phyloP scores from a whole-genome alignment of 2,888 invertebrate genomes.

The Agonopterix heracliana region DNA sequence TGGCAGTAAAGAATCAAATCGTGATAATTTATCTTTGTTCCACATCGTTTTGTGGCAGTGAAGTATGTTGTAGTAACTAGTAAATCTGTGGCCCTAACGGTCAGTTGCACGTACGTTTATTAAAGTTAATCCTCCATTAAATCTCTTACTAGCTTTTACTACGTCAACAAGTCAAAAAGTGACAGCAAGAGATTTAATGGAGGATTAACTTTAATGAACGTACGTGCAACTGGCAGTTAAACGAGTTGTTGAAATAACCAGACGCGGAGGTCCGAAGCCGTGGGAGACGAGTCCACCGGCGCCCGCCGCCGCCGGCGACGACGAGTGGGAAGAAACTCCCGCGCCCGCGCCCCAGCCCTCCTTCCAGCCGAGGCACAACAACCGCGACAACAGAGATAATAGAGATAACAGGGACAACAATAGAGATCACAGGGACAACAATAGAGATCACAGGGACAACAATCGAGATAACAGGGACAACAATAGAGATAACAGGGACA shows the following conservation, averaged over 20 bases:
- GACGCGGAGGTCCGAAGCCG: conserved; percentile 45
- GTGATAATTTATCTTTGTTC: too few species aligned
- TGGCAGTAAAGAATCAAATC: too few species aligned
- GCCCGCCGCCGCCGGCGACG: conserved; percentile 22
- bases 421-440: conserved; percentile 3
- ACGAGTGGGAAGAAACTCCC: conserved; percentile 37
- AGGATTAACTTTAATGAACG: too few species aligned
- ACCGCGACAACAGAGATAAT: conserved; percentile 22
- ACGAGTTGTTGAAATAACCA: conserved; percentile 7
- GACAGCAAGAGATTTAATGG: too few species aligned
- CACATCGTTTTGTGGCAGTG: too few species aligned
- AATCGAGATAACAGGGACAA: conserved; percentile 6
- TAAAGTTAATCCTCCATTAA: too few species aligned
- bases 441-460: conserved; percentile 9
- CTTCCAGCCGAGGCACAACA: conserved; percentile 20
- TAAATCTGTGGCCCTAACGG: too few species aligned
- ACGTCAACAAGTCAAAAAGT: too few species aligned
- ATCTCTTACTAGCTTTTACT: too few species aligned
- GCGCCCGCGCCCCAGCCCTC: conserved; percentile 13
- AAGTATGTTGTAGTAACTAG: too few species aligned
- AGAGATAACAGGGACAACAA: conserved; percentile 1
- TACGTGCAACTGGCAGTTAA: too few species aligned
- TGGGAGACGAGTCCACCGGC: conserved; percentile 36
- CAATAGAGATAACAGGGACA: conserved; percentile 1
- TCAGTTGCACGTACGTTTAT: too few species aligned